Conservation (phyloP, 2,888 invertebrate genomes). For the Nebria salina region DNA sequence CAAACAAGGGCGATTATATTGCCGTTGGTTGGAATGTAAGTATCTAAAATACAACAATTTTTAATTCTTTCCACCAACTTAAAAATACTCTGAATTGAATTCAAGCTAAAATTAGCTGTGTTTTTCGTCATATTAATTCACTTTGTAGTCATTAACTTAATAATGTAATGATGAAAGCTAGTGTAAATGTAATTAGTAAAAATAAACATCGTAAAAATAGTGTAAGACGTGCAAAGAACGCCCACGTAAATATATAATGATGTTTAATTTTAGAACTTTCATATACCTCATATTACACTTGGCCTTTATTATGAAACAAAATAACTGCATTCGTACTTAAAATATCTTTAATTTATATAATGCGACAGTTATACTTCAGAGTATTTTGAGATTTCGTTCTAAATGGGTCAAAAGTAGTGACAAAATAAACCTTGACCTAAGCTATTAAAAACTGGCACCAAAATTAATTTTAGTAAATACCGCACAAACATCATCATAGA, state of each 20-base stretch:
- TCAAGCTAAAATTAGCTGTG: neutral
- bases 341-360: neutral
- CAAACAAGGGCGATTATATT: conserved; percentile 71
- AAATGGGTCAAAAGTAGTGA: neutral
- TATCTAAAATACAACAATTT: conserved; percentile 54
- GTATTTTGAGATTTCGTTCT: neutral
- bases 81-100: neutral
- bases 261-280: neutral
- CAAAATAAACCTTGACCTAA: neutral
- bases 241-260: neutral
- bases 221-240: neutral
- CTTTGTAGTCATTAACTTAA: neutral
- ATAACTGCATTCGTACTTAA: neutral
- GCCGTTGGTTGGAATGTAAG: conserved; percentile 82
- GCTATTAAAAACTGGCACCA: conserved; percentile 1
- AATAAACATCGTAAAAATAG: conserved; percentile 1
- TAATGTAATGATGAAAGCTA: neutral
- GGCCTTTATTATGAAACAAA: neutral
- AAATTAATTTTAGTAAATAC: neutral
- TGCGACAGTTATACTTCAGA: neutral
- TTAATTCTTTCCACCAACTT: too few relatives aligned
- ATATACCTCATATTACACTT: neutral
- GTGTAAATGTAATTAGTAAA: neutral
- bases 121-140: neutral
- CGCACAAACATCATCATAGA: neutral